phyloP scores from a whole-genome alignment of 2,113 vertebrate species.

The Archilochus colubris region DNA sequence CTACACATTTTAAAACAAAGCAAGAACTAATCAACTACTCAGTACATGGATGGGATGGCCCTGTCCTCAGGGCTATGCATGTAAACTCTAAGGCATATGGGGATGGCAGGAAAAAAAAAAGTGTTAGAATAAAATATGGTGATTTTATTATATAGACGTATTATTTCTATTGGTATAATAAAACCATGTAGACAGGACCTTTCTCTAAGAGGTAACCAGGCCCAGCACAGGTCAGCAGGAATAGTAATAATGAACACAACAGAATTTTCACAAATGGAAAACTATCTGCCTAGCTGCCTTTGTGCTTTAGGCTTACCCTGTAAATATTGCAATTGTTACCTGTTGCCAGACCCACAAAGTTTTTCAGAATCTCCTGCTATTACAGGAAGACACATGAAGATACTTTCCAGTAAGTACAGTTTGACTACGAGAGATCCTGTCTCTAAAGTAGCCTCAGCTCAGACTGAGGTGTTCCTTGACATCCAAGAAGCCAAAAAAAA shows the following conservation, averaged over 20 bases:
- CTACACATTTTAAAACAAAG: background rate
- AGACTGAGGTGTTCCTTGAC: background rate
- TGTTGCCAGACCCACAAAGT: background rate
- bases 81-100: background rate
- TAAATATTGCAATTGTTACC: background rate
- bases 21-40: background rate
- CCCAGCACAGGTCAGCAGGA: background rate
- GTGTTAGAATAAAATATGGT: background rate
- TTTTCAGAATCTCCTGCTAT: background rate
- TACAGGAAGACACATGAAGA: background rate
- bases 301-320: background rate
- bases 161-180: background rate
- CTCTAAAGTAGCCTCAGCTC: background rate
- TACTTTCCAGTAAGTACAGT: background rate
- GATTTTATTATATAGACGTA: background rate
- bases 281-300: background rate
- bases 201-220: background rate
- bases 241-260: background rate
- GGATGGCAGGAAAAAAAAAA: background rate
- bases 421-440: background rate
- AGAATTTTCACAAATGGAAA: background rate
- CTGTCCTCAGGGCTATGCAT: background rate
- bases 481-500: background rate
- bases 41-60: background rate
- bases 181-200: background rate